Base-by-base conservation (phyloP, 1,140 invertebrate species). In the Sminthurides bifidus region DNA sequence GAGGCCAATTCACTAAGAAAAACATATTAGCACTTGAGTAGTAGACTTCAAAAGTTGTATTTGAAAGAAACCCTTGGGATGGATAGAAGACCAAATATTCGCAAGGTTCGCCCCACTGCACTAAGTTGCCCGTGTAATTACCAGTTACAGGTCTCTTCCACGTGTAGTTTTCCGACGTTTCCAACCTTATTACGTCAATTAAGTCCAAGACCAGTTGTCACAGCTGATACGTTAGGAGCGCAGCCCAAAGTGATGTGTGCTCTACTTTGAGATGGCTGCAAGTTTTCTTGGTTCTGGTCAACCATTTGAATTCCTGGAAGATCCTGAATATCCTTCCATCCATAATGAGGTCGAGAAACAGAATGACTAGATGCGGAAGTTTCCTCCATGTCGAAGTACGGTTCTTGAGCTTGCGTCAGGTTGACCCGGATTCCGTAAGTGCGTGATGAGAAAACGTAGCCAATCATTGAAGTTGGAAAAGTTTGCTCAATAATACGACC, bases 171-270 rank as follows among this genome's bases (percentile, higher is more conserved):
- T 27, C 27, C 15, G 2, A 19, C 3, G 4, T 5, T 29, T 45
- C 48, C 21, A 37, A 31, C 19, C 3, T 37, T 14, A 64, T 26
- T 31, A 64, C 51, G 15, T 50, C 24, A 5, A 48, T 26, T 1
- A 64, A 26, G 53, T 64, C 62, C 26, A 29, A 23, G 26, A n/a
- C 62, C 61, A 3, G 58, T 61, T 3, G 21, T n/a, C 4, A 50
- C 51, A 17, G 59, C 59, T 6, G 51, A n/a, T 2, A 64, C 41
- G 6, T 31, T 40, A 23, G 52, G 58, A 26, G 55, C 54, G 53
- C 45, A 51, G n/a, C 61, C 61, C 17, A 64, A 12, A 5, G 61
- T 64, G n/a, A 60, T 29, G 53, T 64, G 61, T 37, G 61, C 61
- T 50, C 24, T 58, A 6, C 51, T 50, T 2, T 15, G 26, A 17